Conservation (phyloP, 2,797 vertebrate species). For the Dryobates pubescens region DNA sequence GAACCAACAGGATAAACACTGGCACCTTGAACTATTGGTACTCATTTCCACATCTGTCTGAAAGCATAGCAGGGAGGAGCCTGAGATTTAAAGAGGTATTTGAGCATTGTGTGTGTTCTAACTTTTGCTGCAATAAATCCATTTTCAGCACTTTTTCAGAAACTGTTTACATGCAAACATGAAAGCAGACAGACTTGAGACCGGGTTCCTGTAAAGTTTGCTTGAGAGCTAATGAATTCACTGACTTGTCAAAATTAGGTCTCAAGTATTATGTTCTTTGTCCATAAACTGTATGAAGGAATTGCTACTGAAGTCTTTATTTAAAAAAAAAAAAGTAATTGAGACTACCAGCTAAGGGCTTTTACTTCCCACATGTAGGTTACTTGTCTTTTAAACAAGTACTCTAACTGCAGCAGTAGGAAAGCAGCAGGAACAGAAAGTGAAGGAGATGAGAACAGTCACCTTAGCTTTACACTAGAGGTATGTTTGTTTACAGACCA, state of each 20-base stretch:
- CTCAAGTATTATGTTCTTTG: background rate
- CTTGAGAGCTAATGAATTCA: background rate
- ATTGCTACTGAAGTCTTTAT: background rate
- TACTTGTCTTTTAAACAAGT: background rate
- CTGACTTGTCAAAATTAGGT: background rate
- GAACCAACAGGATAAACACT: background rate
- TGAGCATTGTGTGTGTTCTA: background rate
- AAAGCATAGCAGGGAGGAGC: background rate
- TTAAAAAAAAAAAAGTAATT: no score
- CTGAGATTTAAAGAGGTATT: background rate
- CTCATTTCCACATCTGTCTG: background rate
- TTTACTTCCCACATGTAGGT: background rate
- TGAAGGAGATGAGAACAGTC: background rate
- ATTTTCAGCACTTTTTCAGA: background rate
- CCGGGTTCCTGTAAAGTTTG: background rate
- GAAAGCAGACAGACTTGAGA: background rate
- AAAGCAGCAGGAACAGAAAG: background rate
- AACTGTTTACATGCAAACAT: background rate
- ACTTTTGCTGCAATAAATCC: background rate
- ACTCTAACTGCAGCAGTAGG: background rate
- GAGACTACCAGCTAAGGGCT: no score
- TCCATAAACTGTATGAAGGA: rapidly evolving
- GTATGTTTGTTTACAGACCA: background rate
- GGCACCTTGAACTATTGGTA: background rate
- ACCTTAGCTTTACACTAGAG: background rate